These are phyloP conservation scores for Tinea trinotella DNA, from an alignment of 2,888 invertebrate genomes.

Conservation along the genomic window DNA sequence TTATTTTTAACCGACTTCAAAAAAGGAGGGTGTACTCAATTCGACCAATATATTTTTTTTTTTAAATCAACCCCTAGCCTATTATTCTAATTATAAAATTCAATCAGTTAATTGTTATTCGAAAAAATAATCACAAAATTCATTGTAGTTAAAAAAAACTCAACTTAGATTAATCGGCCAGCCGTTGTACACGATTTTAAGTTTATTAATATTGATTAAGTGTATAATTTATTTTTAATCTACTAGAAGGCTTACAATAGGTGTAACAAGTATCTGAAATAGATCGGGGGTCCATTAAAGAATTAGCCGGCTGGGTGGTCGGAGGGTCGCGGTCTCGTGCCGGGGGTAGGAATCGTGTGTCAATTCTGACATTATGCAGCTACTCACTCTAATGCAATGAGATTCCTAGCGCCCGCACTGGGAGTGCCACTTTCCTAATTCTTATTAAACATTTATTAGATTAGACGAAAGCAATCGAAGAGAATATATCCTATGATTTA, in stretches of 20 bases:
- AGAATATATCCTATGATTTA: constrained; percentile 57
- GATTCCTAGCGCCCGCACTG: constrained; percentile 30
- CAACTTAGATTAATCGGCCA: background rate
- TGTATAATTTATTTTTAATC: constrained; percentile 15
- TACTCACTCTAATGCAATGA: constrained; percentile 50
- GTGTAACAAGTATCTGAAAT: constrained; percentile 15
- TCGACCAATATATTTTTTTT: too few species aligned
- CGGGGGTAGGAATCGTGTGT: constrained; percentile 31
- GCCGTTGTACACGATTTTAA: background rate
- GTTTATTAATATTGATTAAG: background rate
- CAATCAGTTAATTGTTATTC: background rate
- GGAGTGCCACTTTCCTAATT: constrained; percentile 62
- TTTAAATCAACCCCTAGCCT: too few species aligned
- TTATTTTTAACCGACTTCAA: too few species aligned
- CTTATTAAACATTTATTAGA: constrained; percentile 71
- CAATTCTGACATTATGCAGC: constrained; percentile 58
- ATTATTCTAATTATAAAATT: background rate
- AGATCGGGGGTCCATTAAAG: constrained; percentile 28
- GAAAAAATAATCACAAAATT: background rate
- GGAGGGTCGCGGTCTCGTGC: constrained; percentile 20
- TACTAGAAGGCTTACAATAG: constrained; percentile 10
- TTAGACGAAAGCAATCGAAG: constrained; percentile 57
- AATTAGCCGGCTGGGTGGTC: constrained; percentile 25
- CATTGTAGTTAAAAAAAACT: background rate
- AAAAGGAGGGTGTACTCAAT: too few species aligned